phyloP scores from a whole-genome alignment of 2,113 vertebrate genomes.

The Anseranas semipalmata region DNA sequence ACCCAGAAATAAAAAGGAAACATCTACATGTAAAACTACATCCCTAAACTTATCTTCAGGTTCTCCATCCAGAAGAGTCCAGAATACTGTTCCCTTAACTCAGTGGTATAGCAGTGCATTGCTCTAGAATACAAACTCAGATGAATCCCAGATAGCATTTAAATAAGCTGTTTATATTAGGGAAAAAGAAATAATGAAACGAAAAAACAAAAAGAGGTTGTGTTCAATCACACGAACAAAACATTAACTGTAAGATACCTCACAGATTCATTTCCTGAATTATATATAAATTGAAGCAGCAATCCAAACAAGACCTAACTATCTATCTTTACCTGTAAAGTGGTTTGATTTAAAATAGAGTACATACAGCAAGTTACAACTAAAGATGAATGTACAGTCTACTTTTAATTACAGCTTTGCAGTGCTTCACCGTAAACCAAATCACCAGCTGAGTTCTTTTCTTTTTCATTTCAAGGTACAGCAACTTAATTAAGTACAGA shows the following conservation, averaged over 20 bases:
- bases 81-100: neutral
- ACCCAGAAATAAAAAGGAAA: neutral
- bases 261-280: neutral
- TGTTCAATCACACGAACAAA: neutral
- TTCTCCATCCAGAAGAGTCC: neutral
- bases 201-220: neutral
- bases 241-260: neutral
- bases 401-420: neutral
- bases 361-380: neutral
- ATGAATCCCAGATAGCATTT: neutral
- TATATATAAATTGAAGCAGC: neutral
- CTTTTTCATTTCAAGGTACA: neutral
- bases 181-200: fast-evolving
- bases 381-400: neutral
- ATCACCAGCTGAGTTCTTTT: neutral
- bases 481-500: neutral
- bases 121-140: neutral
- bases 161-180: neutral
- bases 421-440: neutral
- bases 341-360: neutral
- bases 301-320: neutral
- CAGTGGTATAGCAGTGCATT: neutral
- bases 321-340: neutral
- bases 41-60: neutral
- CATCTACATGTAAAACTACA: neutral